Evolutionary conservation across 2,888 invertebrate species (phyloP), one percentile per base, ranked within the genome.

Genomic region (Lottia scabra): DNA sequence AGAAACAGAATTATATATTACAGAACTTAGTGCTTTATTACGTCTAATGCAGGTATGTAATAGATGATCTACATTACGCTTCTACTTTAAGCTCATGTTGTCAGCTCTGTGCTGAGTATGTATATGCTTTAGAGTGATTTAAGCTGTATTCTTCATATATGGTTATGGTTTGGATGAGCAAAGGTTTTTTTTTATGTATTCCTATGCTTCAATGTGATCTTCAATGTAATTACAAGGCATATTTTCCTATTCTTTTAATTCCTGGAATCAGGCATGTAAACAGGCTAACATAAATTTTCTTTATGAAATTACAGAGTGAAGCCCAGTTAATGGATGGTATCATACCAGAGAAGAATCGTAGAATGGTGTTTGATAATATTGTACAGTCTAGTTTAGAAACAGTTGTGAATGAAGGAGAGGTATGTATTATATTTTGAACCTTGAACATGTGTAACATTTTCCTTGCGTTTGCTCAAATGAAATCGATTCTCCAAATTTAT

Each of bases 361-460:
- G 95, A 44, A 93, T 94, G 80, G 94, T 97, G 10, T 95, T 97
- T 86, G 94, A 95, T 80, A 93, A 93, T 63, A 93, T 97, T 75
- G 94, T 97, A 12, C 92, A 93, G 80, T 95, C 95, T 86, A 94
- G 96, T 67, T 93, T 97, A 91, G 95, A 95, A 78, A 91, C 94
- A 71, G 93, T 97, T 19, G 95, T 95, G 0, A 93, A 93, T 80
- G 96, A 96, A 87, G 96, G 96, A 3, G 96, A 97, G 91, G 94
- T 94, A 87, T 73, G 74, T 72, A 38, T 2, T 38, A 38, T 38
- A 8, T 38, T 10, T 38, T 38, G 38, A 6, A 2, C 5, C 38
- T 38, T 38, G 38, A 38, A 38, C 10, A 1, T 38, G n/a, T 30
- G 3, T 5, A 12, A 23, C 46, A 43, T 38, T 38, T 6, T 8